These are phyloP conservation scores for Thunnus albacares DNA, from an alignment of 2,797 vertebrate genomes.

Conservation along the genomic window DNA sequence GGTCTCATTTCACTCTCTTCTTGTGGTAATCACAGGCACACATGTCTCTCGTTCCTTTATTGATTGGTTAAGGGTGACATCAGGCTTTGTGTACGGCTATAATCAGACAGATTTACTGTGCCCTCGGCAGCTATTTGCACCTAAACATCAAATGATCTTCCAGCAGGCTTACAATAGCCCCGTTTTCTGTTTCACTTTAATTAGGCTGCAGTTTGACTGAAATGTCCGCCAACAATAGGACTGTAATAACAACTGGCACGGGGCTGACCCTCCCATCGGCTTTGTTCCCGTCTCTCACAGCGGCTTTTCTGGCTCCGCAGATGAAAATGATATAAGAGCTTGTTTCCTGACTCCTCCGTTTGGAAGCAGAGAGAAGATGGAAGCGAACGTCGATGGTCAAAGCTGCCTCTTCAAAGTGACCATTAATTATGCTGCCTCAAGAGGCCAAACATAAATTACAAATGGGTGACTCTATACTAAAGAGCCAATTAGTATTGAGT, in stretches of 20 bases:
- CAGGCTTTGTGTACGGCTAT: slow-evolving; percentile 35
- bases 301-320: slow-evolving; percentile 62
- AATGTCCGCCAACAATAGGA: slow-evolving; percentile 59
- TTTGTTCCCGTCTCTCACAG: slow-evolving; percentile 48
- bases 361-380: slow-evolving; percentile 8
- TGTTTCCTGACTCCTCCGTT: slow-evolving; percentile 53
- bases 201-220: slow-evolving; percentile 67
- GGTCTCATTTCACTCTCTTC: slow-evolving; percentile 6
- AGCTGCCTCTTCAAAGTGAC: slow-evolving; percentile 54
- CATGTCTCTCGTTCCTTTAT: slow-evolving; percentile 25
- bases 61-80: slow-evolving; percentile 42
- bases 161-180: slow-evolving; percentile 42
- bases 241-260: slow-evolving; percentile 65
- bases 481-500: slow-evolving; percentile 61
- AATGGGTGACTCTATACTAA: slow-evolving; percentile 35
- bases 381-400: slow-evolving; percentile 40
- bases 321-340: slow-evolving; percentile 67
- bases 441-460: slow-evolving; percentile 52
- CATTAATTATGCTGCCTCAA: slow-evolving; percentile 63
- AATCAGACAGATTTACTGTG: slow-evolving; percentile 36
- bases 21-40: slow-evolving; percentile 4
- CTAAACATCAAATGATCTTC: slow-evolving; percentile 55
- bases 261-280: slow-evolving; percentile 49
- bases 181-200: slow-evolving; percentile 70
- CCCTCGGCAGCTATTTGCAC: slow-evolving; percentile 39